phyloP scores from a whole-genome alignment of 2,113 vertebrate genomes.

The Kobus ellipsiprymnus region DNA sequence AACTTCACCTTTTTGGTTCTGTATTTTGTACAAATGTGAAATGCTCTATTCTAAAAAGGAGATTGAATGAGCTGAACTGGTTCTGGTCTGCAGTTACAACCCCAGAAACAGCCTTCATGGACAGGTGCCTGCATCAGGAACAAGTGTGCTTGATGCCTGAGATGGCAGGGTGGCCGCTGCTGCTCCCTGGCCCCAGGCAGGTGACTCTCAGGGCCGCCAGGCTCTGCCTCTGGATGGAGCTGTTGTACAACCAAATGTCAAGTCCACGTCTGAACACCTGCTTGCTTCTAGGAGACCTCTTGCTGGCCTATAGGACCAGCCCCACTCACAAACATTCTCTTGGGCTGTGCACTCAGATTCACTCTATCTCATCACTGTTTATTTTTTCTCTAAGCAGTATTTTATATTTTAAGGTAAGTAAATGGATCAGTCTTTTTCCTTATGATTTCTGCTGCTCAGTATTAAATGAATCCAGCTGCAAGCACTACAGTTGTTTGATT shows the following conservation, averaged over 20 bases:
- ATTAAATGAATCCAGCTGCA: background rate
- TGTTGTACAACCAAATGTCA: slow-evolving; percentile 52
- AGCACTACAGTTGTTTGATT: background rate
- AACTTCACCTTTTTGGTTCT: background rate
- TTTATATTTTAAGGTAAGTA: slow-evolving; percentile 19
- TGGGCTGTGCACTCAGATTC: background rate
- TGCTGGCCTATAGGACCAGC: background rate
- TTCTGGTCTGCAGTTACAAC: background rate
- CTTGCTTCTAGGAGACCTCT: background rate
- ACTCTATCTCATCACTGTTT: background rate
- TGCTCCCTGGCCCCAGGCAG: background rate
- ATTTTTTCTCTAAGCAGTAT: background rate
- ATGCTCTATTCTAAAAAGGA: background rate
- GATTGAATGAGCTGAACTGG: background rate
- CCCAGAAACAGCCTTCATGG: background rate
- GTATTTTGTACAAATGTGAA: background rate
- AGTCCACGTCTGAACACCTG: background rate
- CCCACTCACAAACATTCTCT: background rate
- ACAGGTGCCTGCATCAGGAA: background rate
- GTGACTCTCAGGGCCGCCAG: background rate
- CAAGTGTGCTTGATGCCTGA: background rate
- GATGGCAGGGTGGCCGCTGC: fast-evolving
- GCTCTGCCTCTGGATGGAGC: slow-evolving; percentile 70
- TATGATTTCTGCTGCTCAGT: background rate
- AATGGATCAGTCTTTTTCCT: background rate